Conservation (phyloP, 1,140 invertebrate species). For the Octopus bimaculoides region DNA sequence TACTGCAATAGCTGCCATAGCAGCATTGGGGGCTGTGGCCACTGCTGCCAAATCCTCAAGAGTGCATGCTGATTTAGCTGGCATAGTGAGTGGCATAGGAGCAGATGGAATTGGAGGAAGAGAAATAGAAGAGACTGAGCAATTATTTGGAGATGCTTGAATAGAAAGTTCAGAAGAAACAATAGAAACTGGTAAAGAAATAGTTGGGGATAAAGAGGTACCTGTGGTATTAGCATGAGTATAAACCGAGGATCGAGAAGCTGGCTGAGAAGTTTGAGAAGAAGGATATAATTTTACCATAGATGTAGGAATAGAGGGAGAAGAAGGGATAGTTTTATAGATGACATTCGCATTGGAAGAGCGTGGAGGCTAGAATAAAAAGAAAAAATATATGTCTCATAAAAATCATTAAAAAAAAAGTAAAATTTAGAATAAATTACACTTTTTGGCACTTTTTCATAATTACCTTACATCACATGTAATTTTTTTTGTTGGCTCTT, state of each 20-base stretch:
- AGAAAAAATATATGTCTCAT: too few species aligned
- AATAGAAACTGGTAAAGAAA: neutral
- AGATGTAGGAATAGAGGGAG: neutral
- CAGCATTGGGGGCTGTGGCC: neutral
- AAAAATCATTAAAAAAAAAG: too few species aligned
- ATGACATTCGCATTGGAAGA: too few species aligned
- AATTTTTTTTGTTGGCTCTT: too few species aligned
- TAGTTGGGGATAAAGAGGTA: too few species aligned
- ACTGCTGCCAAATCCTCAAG: slow-evolving; percentile 7
- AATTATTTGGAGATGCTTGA: neutral
- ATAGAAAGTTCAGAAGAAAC: too few species aligned
- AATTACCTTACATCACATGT: too few species aligned
- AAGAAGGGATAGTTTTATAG: too few species aligned
- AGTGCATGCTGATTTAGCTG: neutral
- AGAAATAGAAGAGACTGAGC: neutral
- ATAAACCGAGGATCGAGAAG: neutral
- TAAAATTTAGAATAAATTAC: too few species aligned
- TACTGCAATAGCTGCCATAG: slow-evolving; percentile 1
- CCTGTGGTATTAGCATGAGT: too few species aligned
- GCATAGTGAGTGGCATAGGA: neutral
- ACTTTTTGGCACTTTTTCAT: too few species aligned
- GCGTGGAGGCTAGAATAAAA: too few species aligned
- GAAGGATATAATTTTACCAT: neutral
- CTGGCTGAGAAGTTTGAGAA: neutral
- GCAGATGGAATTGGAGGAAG: neutral